Percentiles rank a stretch among this genome's conserved stretches.
Evolutionary conservation across 2,797 vertebrate species (phyloP).

Genomic region (Melanotaenia trifasciata): DNA sequence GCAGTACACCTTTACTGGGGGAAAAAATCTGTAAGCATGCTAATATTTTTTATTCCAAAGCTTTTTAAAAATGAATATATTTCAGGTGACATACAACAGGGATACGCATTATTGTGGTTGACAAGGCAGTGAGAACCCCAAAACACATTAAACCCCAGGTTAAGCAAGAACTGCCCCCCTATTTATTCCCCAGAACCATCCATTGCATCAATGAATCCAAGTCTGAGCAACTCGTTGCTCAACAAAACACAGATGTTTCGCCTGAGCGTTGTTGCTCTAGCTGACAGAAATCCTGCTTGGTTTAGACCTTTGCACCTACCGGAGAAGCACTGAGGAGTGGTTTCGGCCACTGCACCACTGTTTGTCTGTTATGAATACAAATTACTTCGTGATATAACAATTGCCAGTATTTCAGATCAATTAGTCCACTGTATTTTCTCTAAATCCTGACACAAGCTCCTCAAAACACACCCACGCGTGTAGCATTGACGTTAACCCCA

Average conservation of each 20-base stretch:
- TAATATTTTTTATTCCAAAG: not conserved
- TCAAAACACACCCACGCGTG: constrained; percentile 32
- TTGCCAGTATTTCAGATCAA: not conserved
- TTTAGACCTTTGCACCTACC: constrained; percentile 72
- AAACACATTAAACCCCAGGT: constrained; percentile 24
- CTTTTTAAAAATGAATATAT: constrained; percentile 10
- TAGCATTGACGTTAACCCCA: constrained; percentile 60
- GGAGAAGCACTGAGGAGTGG: constrained; percentile 57
- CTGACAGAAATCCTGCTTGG: constrained; percentile 53
- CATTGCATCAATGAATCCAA: constrained; percentile 23
- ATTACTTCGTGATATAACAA: constrained; percentile 63
- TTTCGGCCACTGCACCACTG: constrained; percentile 80
- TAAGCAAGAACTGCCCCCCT: constrained; percentile 20
- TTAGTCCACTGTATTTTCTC: not conserved
- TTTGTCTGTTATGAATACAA: constrained; percentile 78
- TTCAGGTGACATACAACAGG: constrained; percentile 11
- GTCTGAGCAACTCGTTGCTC: constrained; percentile 19
- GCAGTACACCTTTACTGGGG: not conserved
- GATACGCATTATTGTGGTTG: constrained; percentile 26
- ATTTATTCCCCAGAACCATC: constrained; percentile 33
- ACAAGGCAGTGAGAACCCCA: constrained; percentile 37
- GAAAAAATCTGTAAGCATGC: not conserved
- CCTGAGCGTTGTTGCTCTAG: constrained; percentile 1
- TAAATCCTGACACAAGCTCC: not conserved
- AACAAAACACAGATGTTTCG: constrained; percentile 45